phyloP scores from a whole-genome alignment of 1,140 invertebrate species.

The Temnothorax curvispinosus region DNA sequence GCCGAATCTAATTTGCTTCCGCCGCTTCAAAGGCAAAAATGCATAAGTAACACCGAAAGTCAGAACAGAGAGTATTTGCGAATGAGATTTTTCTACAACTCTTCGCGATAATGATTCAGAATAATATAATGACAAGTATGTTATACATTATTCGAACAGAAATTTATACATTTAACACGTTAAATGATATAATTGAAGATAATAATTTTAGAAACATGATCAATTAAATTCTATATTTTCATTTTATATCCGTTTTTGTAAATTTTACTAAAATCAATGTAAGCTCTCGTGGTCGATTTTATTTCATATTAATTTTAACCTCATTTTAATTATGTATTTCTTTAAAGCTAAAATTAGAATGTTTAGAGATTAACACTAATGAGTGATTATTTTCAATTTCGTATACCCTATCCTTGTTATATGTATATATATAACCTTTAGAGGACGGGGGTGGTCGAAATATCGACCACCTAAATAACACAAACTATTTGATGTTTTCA shows the following conservation, averaged over 20 bases:
- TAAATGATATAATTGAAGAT: not conserved
- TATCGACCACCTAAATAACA: too few species aligned
- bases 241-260: not conserved
- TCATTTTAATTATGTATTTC: not conserved
- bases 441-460: too few species aligned
- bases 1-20: slow-evolving; percentile 42
- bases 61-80: not conserved
- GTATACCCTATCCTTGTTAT: not conserved
- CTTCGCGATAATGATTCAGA: not conserved
- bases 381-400: not conserved
- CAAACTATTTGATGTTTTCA: too few species aligned
- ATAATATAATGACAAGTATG: not conserved
- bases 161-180: not conserved
- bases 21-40: slow-evolving; percentile 30
- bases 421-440: too few species aligned
- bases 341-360: not conserved
- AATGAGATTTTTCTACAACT: not conserved
- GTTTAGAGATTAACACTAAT: not conserved
- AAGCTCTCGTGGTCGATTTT: not conserved
- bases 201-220: not conserved
- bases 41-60: slow-evolving; percentile 22
- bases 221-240: not conserved
- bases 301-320: not conserved
- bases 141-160: not conserved
- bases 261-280: not conserved